Conservation (phyloP, 2,888 invertebrate genomes). For the Cryptocephalus primarius region DNA sequence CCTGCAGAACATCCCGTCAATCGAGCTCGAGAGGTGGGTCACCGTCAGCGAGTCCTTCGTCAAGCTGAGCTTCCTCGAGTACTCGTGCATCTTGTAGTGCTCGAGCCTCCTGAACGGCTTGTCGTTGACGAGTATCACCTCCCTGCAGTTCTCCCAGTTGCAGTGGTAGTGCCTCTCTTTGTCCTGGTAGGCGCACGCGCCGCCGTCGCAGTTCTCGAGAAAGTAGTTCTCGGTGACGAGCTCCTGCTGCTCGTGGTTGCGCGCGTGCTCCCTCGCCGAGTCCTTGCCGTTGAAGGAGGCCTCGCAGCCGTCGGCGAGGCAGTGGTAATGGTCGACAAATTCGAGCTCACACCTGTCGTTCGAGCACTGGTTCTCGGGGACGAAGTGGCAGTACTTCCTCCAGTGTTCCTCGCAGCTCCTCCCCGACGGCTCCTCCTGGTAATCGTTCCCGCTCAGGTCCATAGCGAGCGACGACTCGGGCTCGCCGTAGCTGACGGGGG, state of each 20-base stretch:
- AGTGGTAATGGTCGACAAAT: constrained; percentile 79
- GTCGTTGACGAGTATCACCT: constrained; percentile 64
- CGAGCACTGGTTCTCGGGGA: constrained; percentile 28
- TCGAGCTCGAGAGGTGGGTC: constrained; percentile 55
- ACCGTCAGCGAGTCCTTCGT: constrained; percentile 40
- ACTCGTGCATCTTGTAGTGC: constrained; percentile 72
- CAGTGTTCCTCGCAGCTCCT: constrained; percentile 42
- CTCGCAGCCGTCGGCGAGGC: constrained; percentile 66
- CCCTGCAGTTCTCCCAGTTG: constrained; percentile 78
- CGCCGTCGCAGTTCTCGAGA: constrained; percentile 51
- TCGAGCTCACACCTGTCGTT: constrained; percentile 45
- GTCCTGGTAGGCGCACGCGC: constrained; percentile 57
- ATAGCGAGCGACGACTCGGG: constrained; percentile 33
- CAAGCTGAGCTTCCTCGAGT: constrained; percentile 34
- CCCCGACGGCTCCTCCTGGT: neutral
- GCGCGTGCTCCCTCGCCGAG: constrained; percentile 74
- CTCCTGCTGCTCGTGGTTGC: constrained; percentile 82
- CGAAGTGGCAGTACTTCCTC: constrained; percentile 46
- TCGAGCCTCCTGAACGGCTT: constrained; percentile 72
- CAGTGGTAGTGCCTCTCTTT: constrained; percentile 83
- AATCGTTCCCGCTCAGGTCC: constrained; percentile 33
- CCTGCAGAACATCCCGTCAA: constrained; percentile 86
- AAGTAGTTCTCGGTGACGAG: constrained; percentile 71
- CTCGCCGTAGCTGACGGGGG: constrained; percentile 40
- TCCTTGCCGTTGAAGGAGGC: constrained; percentile 45